Base-by-base conservation (phyloP, 2,113 vertebrate genomes). In the Cyanoramphus novaezelandiae region DNA sequence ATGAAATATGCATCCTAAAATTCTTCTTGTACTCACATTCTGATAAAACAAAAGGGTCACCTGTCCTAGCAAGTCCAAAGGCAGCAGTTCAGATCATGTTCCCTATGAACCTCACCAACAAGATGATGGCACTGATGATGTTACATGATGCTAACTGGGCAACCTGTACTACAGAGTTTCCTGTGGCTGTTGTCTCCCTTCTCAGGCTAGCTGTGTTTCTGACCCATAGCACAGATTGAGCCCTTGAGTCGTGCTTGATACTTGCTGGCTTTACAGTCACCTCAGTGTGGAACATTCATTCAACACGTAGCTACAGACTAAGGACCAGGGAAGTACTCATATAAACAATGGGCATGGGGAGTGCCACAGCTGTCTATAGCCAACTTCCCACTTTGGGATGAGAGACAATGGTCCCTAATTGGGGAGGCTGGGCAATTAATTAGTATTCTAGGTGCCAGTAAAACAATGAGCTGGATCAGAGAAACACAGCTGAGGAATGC, bases 381-480 rank as follows among this genome's bases (percentile, higher is more conserved):
- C 35, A 35, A 35, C 43, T 59, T 59, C 33, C 29, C 55, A n/a
- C 63, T 82, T 52, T 49, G 41, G 19, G 35, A 59, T 49, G 53
- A 92, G 31, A 85, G 37, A 47, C 63, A 74, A 35, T 41, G 70
- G 59, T 20, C 44, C 33, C 76, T 10, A n/a, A 46, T 49, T 60
- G 47, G 39, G 21, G 31, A 72, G 44, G 35, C n/a, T 62, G 41
- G 47, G 59, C 53, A 57, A 85, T 69, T 80, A 72, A 71, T 76
- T 76, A 80, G 41, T 64, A 57, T 44, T 76, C 39, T 49, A 79
- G 59, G 70, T 78, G 17, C 64, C 59, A 37, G 28, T n/a, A 76
- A 52, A 90, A 69, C 47, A 80, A 64, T 47, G 43, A 64, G n/a
- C 39, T 85, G 67, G 21, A 86, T 59, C 82, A 90, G 88, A 76